Evolutionary conservation across 2,113 vertebrate species (phyloP).

Genomic region (Xiphorhynchus elegans): DNA sequence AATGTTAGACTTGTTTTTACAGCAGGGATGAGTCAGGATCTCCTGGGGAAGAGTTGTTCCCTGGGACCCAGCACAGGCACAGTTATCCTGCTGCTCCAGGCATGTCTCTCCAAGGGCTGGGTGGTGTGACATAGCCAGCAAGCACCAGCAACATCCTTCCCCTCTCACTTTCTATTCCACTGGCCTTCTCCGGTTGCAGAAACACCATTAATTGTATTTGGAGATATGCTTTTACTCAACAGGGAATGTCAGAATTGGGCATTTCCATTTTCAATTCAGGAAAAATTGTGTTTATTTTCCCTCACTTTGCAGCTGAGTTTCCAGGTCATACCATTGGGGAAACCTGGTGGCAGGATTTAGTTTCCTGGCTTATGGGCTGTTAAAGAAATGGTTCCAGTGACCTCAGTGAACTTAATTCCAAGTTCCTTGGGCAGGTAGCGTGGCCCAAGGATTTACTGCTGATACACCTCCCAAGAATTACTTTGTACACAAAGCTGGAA

Average conservation of each 20-base stretch:
- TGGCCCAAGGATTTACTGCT: neutral
- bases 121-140: neutral
- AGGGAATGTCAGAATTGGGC: fast-evolving
- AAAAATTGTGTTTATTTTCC: neutral
- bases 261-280: neutral
- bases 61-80: neutral
- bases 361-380: neutral
- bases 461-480: neutral
- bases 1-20: neutral
- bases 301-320: neutral
- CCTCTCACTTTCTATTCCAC: fast-evolving
- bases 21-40: neutral
- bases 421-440: neutral
- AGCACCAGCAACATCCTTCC: neutral
- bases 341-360: neutral
- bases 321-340: neutral
- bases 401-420: neutral
- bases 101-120: neutral
- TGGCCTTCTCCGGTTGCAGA: neutral
- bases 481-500: neutral
- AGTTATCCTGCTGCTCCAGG: neutral
- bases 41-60: neutral
- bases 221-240: neutral
- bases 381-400: neutral
- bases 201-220: fast-evolving